Percentiles rank a stretch among this genome's conserved stretches.
phyloP scores from a whole-genome alignment of 2,797 vertebrate species.

The Hippocampus kuda region DNA sequence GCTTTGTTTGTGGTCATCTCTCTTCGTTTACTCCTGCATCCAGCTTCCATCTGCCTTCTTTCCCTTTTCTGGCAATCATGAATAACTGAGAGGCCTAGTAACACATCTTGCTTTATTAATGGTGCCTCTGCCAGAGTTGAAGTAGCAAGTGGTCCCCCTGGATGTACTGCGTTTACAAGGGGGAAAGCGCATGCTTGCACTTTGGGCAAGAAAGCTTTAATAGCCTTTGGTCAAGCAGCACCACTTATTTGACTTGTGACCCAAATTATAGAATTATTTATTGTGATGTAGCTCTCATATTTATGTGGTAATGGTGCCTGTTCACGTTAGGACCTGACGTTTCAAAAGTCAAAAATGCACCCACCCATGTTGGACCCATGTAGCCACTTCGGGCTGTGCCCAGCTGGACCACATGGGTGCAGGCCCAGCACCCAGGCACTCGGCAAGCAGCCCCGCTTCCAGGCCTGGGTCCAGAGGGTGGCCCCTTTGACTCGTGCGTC shows the following conservation, averaged over 20 bases:
- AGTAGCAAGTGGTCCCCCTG: constrained; percentile 19
- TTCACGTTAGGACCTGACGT: neutral
- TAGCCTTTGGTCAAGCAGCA: constrained; percentile 23
- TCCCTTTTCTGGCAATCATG: constrained; percentile 20
- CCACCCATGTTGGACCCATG: too few species aligned
- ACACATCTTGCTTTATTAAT: constrained; percentile 58
- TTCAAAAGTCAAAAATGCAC: too few species aligned
- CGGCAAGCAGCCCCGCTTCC: too few species aligned
- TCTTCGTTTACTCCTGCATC: constrained; percentile 21
- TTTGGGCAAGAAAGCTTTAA: constrained; percentile 17
- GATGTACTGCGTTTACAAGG: constrained; percentile 14
- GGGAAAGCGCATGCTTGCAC: neutral
- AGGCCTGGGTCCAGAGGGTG: too few species aligned
- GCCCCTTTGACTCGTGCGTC: too few species aligned
- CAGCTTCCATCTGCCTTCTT: constrained; percentile 10
- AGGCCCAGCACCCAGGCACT: too few species aligned
- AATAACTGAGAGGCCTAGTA: constrained; percentile 46
- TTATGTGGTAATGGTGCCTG: neutral
- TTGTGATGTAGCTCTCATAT: neutral
- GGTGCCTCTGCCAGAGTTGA: constrained; percentile 27
- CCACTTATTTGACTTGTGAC: neutral
- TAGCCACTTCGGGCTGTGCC: too few species aligned
- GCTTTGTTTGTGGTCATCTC: constrained; percentile 14
- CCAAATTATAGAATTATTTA: constrained; percentile 1
- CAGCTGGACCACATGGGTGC: too few species aligned